Conservation (phyloP, 2,888 invertebrate genomes). For the Cyaniris semiargus region DNA sequence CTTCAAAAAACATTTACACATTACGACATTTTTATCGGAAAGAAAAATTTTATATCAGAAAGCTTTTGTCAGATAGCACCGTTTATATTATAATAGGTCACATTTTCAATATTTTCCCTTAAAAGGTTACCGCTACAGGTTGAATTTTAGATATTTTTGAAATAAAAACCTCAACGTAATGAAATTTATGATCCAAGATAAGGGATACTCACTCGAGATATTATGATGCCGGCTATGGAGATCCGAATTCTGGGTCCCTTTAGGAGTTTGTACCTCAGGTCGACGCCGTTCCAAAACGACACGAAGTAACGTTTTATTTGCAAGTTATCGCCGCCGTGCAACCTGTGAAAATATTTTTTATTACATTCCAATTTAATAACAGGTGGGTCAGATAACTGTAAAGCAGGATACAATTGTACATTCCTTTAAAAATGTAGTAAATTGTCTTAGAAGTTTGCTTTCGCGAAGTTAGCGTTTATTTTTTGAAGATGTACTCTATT, state of each 20-base stretch:
- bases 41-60: background rate
- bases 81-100: background rate
- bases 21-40: background rate
- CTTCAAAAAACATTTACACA: background rate
- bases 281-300: constrained; percentile 97
- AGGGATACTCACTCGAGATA: constrained; percentile 88
- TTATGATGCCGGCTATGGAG: constrained; percentile 96
- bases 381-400: background rate
- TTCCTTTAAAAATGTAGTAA: background rate
- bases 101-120: background rate
- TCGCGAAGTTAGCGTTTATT: background rate
- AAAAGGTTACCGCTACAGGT: background rate
- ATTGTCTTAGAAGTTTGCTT: background rate
- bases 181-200: background rate
- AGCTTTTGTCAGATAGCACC: background rate
- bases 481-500: background rate
- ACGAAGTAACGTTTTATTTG: constrained; percentile 96
- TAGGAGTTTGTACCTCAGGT: constrained; percentile 93
- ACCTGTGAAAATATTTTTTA: constrained; percentile 61
- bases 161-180: background rate
- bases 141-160: background rate
- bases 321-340: constrained; percentile 88
- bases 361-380: constrained; percentile 32
- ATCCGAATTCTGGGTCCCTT: constrained; percentile 95
- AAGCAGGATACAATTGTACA: background rate